Base-by-base conservation (phyloP, 2,888 invertebrate genomes). In the Apamea monoglypha region DNA sequence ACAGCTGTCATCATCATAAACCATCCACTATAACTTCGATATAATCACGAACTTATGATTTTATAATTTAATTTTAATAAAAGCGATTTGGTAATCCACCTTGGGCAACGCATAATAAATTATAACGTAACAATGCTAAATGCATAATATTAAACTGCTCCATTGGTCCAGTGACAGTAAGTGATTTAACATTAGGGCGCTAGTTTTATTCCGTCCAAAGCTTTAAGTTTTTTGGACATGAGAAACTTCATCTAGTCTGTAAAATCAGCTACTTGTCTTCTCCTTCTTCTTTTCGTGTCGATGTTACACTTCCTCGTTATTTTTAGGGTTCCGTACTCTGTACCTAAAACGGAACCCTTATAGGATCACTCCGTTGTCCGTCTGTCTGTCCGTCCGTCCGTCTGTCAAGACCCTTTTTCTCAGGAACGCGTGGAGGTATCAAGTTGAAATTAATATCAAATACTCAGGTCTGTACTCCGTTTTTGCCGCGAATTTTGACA, bases 1-100 rank as follows among this genome's bases (percentile, higher is more conserved):
- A 76, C 84, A 29, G 67, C 71, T 79, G 86, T 86, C 74, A 78
- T 25, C 74, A 78, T 25, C 1, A 10, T 36, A 25, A 16, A 21
- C 47, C 67, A 21, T 29, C 6, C 32, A 53, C 21, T 4, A 59
- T 0, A 29, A 56, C 18, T 56, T 53, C 2, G 3, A 18, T 66
- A 25, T 7, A 50, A 59, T 61, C 25, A 12, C 21, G 40, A 69
- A 56, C 36, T 74, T 68, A 32, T 84, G 66, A 70, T 44, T 47
- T 56, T 47, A 59, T 32, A 7, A 71, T 70, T 16, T 32, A 25
- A 64, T 36, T 68, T 47, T 29, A 63, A 69, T 74, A 25, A 61
- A 81, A 81, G 32, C 44, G 16, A 29, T 69, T 74, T 68, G 36
- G 61, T 69, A 74, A 68, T 47, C 18, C 44, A 47, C 29, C 50